Conservation (phyloP, 2,797 vertebrate genomes). For the Sylvilagus floridanus region DNA sequence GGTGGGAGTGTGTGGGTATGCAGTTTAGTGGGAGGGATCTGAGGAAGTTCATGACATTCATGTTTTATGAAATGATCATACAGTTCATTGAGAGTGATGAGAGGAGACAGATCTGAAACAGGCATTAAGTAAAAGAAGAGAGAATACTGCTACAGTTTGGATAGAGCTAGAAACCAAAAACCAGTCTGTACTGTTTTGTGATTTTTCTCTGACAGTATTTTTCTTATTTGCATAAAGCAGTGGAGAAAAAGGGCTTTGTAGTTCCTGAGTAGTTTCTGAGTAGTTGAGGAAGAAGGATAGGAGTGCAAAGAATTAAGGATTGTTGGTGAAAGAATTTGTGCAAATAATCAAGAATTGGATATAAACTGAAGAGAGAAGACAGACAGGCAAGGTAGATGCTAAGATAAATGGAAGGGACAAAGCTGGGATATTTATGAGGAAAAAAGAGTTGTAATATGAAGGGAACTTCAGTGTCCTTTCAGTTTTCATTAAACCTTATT, state of each 20-base stretch:
- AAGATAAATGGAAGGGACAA: slow-evolving; percentile 19
- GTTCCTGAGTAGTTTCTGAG: too few species aligned
- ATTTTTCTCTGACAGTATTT: neutral
- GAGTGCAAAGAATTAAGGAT: neutral
- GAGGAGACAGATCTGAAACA: neutral
- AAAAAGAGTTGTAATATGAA: slow-evolving; percentile 18
- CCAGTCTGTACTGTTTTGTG: neutral
- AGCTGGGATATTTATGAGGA: neutral
- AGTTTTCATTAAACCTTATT: slow-evolving; percentile 24
- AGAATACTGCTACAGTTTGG: neutral
- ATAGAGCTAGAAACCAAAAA: neutral
- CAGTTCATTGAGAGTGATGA: neutral
- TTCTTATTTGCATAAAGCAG: neutral
- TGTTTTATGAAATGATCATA: neutral
- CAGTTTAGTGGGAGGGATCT: neutral
- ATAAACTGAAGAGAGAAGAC: neutral
- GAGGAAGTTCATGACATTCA: neutral
- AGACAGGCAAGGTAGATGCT: neutral
- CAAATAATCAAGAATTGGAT: neutral
- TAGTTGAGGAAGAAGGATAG: neutral
- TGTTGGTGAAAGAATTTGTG: neutral
- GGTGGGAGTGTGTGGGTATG: neutral
- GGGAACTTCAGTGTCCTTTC: neutral
- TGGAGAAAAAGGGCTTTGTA: neutral
- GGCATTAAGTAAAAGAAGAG: neutral